Percentiles rank a stretch among this genome's conserved stretches.
phyloP scores from a whole-genome alignment of 2,113 vertebrate genomes.

The Odocoileus virginianus region DNA sequence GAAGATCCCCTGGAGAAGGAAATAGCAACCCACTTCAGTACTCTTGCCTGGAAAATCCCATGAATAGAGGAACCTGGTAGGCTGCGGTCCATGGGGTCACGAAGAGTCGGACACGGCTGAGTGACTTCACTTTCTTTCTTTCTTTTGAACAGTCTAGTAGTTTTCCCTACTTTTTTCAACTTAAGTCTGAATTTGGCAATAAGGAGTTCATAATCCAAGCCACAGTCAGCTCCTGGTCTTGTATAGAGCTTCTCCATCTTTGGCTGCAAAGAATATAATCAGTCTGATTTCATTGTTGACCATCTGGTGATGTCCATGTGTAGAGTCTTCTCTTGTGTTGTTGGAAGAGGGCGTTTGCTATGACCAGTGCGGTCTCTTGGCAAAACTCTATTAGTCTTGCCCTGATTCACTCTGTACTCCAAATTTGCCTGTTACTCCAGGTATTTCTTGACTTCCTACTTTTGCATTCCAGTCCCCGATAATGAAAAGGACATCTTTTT shows the following conservation, averaged over 20 bases:
- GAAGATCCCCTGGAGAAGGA: neutral
- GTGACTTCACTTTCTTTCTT: neutral
- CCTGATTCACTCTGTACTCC: neutral
- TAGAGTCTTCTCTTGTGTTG: neutral
- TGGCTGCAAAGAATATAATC: neutral
- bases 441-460: neutral
- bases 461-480: neutral
- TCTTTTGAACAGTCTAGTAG: neutral
- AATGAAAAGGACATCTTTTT: neutral
- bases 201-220: neutral
- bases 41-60: neutral
- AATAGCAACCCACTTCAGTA: neutral
- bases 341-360: neutral
- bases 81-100: neutral
- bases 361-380: neutral
- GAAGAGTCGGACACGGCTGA: neutral
- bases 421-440: neutral
- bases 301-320: neutral
- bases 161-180: neutral
- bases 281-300: neutral
- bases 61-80: neutral
- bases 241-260: neutral
- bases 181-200: neutral
- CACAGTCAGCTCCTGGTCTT: neutral
- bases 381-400: neutral